Conservation (phyloP, 2,113 vertebrate genomes). For the Ptyas mucosa region DNA sequence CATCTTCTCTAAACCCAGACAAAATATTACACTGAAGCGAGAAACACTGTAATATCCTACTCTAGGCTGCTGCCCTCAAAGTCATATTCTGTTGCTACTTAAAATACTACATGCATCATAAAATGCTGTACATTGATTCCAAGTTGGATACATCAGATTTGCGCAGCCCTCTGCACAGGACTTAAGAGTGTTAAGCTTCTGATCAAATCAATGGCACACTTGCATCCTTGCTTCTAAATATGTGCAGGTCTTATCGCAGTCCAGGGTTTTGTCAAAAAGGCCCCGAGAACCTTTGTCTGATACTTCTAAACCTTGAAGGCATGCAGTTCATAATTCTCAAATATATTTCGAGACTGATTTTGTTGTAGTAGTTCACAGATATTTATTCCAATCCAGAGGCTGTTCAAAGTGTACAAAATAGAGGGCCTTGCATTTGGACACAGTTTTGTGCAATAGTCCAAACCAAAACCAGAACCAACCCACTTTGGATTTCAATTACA, state of each 20-base stretch:
- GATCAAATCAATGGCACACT: conserved; percentile 35
- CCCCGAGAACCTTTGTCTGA: conserved; percentile 12
- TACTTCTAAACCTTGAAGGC: conserved; percentile 37
- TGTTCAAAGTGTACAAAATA: background rate
- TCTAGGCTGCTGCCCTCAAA: conserved; percentile 53
- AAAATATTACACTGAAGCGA: conserved; percentile 53
- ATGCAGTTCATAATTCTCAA: conserved; percentile 34
- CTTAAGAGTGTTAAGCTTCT: conserved; percentile 5
- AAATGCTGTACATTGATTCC: conserved; percentile 37
- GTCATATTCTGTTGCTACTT: conserved; percentile 49
- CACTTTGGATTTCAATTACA: background rate
- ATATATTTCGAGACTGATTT: background rate
- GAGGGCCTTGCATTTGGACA: background rate
- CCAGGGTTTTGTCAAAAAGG: conserved; percentile 14
- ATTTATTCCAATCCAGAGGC: background rate
- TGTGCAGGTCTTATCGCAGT: conserved; percentile 46
- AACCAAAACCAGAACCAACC: background rate
- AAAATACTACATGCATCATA: conserved; percentile 48
- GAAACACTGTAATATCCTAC: conserved; percentile 58
- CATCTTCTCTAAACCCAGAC: conserved; percentile 54
- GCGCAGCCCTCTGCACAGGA: conserved; percentile 21
- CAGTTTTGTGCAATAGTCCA: background rate
- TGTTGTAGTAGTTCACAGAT: conserved; percentile 1
- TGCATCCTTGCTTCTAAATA: conserved; percentile 36
- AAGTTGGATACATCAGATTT: conserved; percentile 36